Evolutionary conservation across 2,113 vertebrate species (phyloP).

Genomic region (Psilopsiagon aurifrons): DNA sequence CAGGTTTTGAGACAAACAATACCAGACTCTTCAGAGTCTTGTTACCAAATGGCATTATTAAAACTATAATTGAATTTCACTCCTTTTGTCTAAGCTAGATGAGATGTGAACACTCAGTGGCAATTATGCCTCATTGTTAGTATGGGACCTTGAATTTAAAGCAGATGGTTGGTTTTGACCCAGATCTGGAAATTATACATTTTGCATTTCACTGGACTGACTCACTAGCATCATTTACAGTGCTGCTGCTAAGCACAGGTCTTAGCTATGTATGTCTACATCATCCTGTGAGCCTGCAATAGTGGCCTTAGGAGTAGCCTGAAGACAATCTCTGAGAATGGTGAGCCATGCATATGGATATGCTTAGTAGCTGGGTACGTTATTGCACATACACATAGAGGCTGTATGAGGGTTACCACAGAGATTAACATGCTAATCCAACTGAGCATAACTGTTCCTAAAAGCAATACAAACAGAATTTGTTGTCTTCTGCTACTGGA

Average conservation of each 20-base stretch:
- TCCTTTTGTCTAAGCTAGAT: not conserved
- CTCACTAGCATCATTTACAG: not conserved
- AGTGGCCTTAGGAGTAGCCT: not conserved
- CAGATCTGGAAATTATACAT: not conserved
- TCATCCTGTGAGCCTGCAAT: not conserved
- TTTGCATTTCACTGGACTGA: not conserved
- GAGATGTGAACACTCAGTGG: not conserved
- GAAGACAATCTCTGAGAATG: not conserved
- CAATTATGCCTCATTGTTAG: not conserved
- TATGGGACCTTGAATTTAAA: not conserved
- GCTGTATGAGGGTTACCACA: not conserved
- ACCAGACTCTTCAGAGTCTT: not conserved
- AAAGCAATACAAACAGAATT: not conserved
- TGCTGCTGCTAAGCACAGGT: not conserved
- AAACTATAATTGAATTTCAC: not conserved
- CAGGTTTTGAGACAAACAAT: not conserved
- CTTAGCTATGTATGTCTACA: not conserved
- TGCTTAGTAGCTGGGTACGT: not conserved
- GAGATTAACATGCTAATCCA: not conserved
- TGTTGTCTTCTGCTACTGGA: not conserved
- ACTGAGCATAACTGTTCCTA: not conserved
- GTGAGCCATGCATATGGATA: not conserved
- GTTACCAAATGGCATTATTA: not conserved
- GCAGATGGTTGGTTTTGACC: not conserved
- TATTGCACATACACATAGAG: not conserved